Conservation (phyloP, 2,113 vertebrate species). For the Pampusana beccarii region DNA sequence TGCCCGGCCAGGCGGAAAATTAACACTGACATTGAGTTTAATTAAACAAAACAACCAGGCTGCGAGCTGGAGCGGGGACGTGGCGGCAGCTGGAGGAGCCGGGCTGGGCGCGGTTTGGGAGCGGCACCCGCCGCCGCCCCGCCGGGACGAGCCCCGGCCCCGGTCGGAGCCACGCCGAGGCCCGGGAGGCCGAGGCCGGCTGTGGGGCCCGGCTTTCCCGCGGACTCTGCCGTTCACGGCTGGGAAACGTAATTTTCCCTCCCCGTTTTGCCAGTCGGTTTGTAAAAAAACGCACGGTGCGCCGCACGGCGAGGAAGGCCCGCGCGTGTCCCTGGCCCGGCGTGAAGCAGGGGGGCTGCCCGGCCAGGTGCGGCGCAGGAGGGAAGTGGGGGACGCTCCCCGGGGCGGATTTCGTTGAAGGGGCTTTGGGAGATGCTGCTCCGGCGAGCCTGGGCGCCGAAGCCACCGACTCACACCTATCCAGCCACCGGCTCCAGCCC, state of each 20-base stretch:
- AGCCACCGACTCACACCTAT: not conserved
- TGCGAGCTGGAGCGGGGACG: conserved; percentile 18
- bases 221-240: not conserved
- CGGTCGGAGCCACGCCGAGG: not conserved
- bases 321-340: not conserved
- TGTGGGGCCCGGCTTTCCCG: not conserved
- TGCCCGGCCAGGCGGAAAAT: conserved; percentile 71
- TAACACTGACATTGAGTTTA: conserved; percentile 76
- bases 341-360: not conserved
- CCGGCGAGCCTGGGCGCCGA: not conserved
- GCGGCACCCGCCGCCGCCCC: not conserved
- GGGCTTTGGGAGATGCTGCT: not conserved
- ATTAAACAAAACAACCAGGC: conserved; percentile 73
- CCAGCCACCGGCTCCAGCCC: not conserved
- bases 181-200: not conserved
- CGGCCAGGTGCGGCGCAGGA: accelerated
- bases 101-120: not conserved
- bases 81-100: conserved; percentile 39
- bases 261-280: not conserved
- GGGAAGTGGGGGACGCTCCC: not conserved
- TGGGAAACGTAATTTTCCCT: not conserved
- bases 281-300: not conserved
- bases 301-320: not conserved
- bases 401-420: conserved; percentile 30
- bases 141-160: not conserved